phyloP scores from a whole-genome alignment of 2,113 vertebrate species.

The Litocranius walleri region DNA sequence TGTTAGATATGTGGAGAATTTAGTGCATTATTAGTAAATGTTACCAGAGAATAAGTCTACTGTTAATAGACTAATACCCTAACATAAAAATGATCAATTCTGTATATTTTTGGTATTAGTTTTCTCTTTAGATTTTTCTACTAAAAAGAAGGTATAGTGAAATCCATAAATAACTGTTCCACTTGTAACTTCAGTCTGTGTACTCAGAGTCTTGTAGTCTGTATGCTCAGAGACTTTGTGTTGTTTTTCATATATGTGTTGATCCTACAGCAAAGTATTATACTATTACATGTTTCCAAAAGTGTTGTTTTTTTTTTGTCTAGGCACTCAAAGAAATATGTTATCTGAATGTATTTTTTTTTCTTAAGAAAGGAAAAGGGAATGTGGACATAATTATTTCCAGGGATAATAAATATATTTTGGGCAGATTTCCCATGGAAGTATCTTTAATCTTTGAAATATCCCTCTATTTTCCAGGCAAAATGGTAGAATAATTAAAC shows the following conservation, averaged over 20 bases:
- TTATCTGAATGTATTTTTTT: conserved; percentile 2
- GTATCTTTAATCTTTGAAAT: conserved; percentile 51
- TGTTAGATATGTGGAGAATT: conserved; percentile 27
- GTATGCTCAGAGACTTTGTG: neutral
- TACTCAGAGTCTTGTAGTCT: neutral
- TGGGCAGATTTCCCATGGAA: neutral
- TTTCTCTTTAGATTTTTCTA: conserved; percentile 3
- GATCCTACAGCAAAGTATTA: neutral
- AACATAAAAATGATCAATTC: neutral
- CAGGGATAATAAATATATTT: conserved; percentile 35
- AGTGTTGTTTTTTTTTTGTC: neutral
- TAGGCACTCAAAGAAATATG: neutral
- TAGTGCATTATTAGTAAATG: conserved; percentile 18
- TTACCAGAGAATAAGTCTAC: neutral
- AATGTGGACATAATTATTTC: conserved; percentile 35
- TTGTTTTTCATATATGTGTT: neutral
- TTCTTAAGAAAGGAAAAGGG: neutral
- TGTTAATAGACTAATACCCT: neutral
- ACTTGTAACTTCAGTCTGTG: conserved; percentile 1
- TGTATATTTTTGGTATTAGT: neutral
- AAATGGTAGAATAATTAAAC: conserved; percentile 51
- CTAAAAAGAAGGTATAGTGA: conserved; percentile 26
- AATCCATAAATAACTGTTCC: neutral
- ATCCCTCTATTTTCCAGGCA: conserved; percentile 31
- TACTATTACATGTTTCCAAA: neutral